Base-by-base conservation (phyloP, 2,113 vertebrate genomes). In the Salvator merianae region DNA sequence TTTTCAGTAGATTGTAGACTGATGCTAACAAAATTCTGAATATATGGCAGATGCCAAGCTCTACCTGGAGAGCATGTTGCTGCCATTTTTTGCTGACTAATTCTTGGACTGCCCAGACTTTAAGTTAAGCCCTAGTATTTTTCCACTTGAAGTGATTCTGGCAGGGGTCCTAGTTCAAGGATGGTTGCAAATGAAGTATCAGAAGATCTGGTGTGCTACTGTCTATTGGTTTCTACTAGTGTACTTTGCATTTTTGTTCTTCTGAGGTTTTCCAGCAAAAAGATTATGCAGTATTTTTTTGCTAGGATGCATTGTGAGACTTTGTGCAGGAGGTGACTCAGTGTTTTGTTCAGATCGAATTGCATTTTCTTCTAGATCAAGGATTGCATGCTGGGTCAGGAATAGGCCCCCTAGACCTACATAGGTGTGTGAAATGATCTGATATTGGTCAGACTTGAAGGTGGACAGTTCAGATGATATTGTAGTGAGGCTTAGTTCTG, bases 1-100 rank as follows among this genome's bases (percentile, higher is more conserved):
- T 84, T 81, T 78, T 84, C 65, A 84, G 75, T 78, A 70, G 75
- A 34, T 70, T 71, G 53, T 71, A 40, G 43, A 43, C 3, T 59
- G 73, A 47, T 63, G 18, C 8, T 40, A 34, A 38, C 43, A 43
- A 59, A 26, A 62, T 40, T 77, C 70, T 84, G 75, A 53, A 18
- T 78, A 16, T 4, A 1, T 78, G 30, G 66, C n/a, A 24, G 24
- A 71, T 78, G 83, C 20, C 68, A 78, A 70, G 65, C 14, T 34
- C n/a, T 4, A 71, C 12, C 20, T 20, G 66, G 59, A 40, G 75
- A 36, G 18, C 53, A 3, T 34, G n/a, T 43, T 63, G n/a, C n/a
- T 43, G 18, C 28, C 10, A 24, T 40, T 47, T 66, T 13, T 5
- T 38, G 34, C 34, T 55, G 65, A 63, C 65, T 24, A 40, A 55